phyloP scores from a whole-genome alignment of 1,140 invertebrate species.

The Aphelenchoides avenae region DNA sequence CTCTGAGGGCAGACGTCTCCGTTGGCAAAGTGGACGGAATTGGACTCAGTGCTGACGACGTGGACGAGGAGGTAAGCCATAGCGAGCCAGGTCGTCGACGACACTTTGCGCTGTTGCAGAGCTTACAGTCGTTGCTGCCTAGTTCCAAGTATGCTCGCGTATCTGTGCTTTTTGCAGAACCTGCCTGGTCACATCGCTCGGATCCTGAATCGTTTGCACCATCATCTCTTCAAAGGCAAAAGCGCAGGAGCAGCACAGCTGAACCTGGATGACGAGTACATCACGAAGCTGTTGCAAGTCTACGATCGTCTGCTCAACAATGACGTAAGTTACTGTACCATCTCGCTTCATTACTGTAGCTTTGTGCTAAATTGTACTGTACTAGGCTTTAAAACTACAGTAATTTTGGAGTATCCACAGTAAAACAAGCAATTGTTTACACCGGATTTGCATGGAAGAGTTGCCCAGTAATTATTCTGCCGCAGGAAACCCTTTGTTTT shows the following conservation, averaged over 20 bases:
- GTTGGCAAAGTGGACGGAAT: slow-evolving; percentile 21
- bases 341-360: too few species aligned
- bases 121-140: too few species aligned
- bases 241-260: slow-evolving; percentile 10
- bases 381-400: background rate
- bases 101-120: background rate
- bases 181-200: slow-evolving; percentile 24
- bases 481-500: background rate
- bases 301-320: slow-evolving; percentile 23
- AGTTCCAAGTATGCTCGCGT: too few species aligned
- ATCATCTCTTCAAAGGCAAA: slow-evolving; percentile 11
- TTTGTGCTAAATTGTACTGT: too few species aligned
- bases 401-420: background rate
- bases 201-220: slow-evolving; percentile 18
- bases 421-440: background rate
- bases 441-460: too few species aligned
- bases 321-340: slow-evolving; percentile 33
- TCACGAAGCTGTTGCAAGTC: slow-evolving; percentile 27
- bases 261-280: slow-evolving; percentile 31
- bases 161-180: slow-evolving; percentile 29
- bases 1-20: slow-evolving; percentile 5
- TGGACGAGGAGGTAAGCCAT: slow-evolving; percentile 16
- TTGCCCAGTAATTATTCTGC: background rate
- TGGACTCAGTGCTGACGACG: slow-evolving; percentile 8
- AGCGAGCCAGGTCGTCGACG: background rate